These are phyloP conservation scores for Danio jaintianensis DNA, from an alignment of 2,797 vertebrate genomes.

Conservation along the genomic window DNA sequence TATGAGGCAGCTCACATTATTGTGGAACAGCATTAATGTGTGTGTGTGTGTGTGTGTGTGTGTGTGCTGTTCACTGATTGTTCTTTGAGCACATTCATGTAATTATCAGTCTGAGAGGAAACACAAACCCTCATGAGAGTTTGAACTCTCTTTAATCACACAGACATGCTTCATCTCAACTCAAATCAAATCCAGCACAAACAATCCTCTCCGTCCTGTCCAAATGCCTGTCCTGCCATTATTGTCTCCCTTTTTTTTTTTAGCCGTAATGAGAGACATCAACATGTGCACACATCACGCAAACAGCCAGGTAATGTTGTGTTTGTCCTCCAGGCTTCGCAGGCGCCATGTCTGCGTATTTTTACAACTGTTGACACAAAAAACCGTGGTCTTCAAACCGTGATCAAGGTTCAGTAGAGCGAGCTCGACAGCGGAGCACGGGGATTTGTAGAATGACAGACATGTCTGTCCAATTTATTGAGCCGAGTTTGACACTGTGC, in stretches of 20 bases:
- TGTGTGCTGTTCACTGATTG: slow-evolving; percentile 45
- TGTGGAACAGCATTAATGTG: not conserved
- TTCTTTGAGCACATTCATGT: slow-evolving; percentile 21
- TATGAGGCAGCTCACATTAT: too few species aligned
- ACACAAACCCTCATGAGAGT: slow-evolving; percentile 30
- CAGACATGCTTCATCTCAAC: slow-evolving; percentile 29
- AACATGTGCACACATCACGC: not conserved
- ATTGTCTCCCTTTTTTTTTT: not conserved
- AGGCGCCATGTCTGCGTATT: slow-evolving; percentile 21
- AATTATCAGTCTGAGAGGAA: slow-evolving; percentile 35
- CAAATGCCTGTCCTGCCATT: slow-evolving; percentile 23
- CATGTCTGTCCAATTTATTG: slow-evolving; percentile 51
- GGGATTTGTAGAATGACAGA: slow-evolving; percentile 52
- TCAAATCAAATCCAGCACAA: not conserved
- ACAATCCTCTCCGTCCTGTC: slow-evolving; percentile 26
- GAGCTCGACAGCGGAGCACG: slow-evolving; percentile 32
- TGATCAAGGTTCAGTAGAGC: slow-evolving; percentile 50
- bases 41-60: too few species aligned
- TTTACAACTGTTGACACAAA: slow-evolving; percentile 53
- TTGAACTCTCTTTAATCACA: slow-evolving; percentile 6
- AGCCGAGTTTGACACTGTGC: slow-evolving; percentile 42
- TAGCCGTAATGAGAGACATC: slow-evolving; percentile 5
- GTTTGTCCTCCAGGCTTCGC: slow-evolving; percentile 17
- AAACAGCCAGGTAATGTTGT: slow-evolving; percentile 41
- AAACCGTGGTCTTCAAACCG: slow-evolving; percentile 38